Conservation (phyloP, 2,797 vertebrate species). For the Enteromius argenteus region DNA sequence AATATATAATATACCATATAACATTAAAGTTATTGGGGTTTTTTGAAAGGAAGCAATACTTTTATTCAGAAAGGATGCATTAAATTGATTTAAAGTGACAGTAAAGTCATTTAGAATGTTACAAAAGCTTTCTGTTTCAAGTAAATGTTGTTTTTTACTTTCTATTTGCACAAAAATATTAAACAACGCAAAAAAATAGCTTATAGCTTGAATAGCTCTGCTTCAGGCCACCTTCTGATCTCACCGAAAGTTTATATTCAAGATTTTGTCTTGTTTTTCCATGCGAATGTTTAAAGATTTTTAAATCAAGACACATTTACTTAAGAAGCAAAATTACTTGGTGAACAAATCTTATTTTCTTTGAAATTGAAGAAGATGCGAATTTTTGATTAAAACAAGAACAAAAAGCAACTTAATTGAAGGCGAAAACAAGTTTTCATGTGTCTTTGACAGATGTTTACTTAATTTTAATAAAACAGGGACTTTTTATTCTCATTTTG, state of each 20-base stretch:
- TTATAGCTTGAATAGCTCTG: too few species aligned
- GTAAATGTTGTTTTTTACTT: background rate
- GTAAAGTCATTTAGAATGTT: background rate
- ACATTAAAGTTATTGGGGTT: too few species aligned
- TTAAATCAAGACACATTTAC: too few species aligned
- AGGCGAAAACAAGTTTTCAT: background rate
- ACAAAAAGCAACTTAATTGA: background rate
- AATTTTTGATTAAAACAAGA: background rate
- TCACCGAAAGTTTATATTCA: too few species aligned
- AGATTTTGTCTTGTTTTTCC: too few species aligned
- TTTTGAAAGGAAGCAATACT: background rate
- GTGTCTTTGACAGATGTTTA: background rate
- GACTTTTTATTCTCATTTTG: background rate
- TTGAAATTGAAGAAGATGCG: background rate
- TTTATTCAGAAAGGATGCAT: background rate
- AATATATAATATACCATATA: too few species aligned
- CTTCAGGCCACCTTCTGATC: too few species aligned
- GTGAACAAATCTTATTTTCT: background rate
- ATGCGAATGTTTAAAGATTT: too few species aligned
- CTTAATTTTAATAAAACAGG: background rate
- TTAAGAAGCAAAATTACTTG: too few species aligned
- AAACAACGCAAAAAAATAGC: too few species aligned
- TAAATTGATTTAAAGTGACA: background rate
- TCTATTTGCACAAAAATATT: background rate
- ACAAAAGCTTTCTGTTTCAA: background rate